phyloP scores from a whole-genome alignment of 2,113 vertebrate genomes.

The Probosciger aterrimus region DNA sequence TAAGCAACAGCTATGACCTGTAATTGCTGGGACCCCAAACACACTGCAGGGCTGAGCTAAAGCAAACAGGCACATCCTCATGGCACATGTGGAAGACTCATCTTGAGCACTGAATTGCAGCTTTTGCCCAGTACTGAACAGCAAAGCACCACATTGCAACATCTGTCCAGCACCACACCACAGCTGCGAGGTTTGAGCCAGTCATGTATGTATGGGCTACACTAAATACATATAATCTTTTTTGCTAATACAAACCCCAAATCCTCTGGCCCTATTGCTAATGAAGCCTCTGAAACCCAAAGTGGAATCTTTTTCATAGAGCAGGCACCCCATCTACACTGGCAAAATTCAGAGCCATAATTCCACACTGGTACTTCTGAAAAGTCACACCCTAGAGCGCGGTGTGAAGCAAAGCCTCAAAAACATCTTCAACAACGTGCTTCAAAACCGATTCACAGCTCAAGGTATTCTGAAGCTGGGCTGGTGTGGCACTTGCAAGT shows the following conservation, averaged over 20 bases:
- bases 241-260: neutral
- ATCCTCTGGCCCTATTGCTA: neutral
- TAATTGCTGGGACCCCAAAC: accelerated
- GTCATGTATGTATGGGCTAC: neutral
- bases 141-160: neutral
- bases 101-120: accelerated
- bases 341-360: neutral
- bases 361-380: no score
- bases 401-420: neutral
- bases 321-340: neutral
- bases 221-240: accelerated
- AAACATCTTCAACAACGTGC: accelerated
- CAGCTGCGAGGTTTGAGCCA: neutral
- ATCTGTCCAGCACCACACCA: neutral
- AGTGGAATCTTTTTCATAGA: neutral
- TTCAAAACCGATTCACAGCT: neutral
- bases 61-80: accelerated
- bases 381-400: neutral
- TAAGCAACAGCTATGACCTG: accelerated
- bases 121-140: accelerated
- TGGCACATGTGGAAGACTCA: accelerated
- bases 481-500: neutral
- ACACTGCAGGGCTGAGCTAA: neutral
- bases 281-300: neutral
- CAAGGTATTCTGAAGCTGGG: neutral